Evolutionary conservation across 2,888 invertebrate genomes (phyloP).

Genomic region (Drosophila phalerata): DNA sequence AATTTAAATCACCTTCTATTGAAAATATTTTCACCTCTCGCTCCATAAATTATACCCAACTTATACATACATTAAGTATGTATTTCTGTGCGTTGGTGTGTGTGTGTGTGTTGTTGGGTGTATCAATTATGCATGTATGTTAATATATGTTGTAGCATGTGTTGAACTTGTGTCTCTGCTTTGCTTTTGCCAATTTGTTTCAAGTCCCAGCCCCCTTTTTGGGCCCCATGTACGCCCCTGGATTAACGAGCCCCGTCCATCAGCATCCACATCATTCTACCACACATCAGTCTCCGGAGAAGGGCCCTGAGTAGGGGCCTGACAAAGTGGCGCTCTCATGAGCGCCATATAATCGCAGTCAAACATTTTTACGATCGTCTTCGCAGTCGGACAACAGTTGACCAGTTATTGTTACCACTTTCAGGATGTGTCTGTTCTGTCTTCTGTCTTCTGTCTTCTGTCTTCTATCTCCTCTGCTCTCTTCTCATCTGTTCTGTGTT

Average conservation of each 20-base stretch:
- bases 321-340: constrained; percentile 80
- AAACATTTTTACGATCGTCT: constrained; percentile 80
- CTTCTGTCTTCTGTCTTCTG: no score
- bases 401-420: constrained; percentile 6
- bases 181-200: constrained; percentile 39
- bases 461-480: constrained; percentile 1
- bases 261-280: constrained; percentile 28
- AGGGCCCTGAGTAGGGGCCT: constrained; percentile 20
- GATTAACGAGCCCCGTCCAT: constrained; percentile 52
- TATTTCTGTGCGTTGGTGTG: constrained; percentile 9
- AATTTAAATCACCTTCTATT: constrained; percentile 82
- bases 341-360: constrained; percentile 83
- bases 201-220: constrained; percentile 16
- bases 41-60: constrained; percentile 73
- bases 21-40: constrained; percentile 80
- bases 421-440: constrained; percentile 20
- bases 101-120: constrained; percentile 3
- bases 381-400: constrained; percentile 14
- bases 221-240: constrained; percentile 42
- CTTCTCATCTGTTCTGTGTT: not conserved
- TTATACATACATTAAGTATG: constrained; percentile 34
- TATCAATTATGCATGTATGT: constrained; percentile 26
- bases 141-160: constrained; percentile 14
- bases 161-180: constrained; percentile 21
- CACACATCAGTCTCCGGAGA: constrained; percentile 8